Conservation (phyloP, 2,113 vertebrate species). For the Strix uralensis region DNA sequence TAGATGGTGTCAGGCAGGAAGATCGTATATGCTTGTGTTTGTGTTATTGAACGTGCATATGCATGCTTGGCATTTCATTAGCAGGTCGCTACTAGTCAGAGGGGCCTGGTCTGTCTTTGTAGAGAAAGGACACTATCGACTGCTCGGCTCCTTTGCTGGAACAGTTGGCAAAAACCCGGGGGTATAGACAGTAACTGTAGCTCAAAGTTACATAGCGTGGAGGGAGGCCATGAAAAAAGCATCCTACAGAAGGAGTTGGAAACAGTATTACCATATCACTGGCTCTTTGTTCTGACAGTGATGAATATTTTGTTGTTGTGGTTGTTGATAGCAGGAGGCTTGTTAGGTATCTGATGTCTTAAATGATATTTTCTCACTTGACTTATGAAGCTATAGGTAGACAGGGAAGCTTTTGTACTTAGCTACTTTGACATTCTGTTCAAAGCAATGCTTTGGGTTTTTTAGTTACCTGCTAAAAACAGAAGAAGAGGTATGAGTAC, state of each 20-base stretch:
- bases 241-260: neutral
- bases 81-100: neutral
- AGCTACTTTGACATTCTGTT: neutral
- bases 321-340: neutral
- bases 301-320: neutral
- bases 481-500: neutral
- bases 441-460: neutral
- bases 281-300: neutral
- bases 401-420: neutral
- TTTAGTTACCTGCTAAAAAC: neutral
- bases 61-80: neutral
- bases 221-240: neutral
- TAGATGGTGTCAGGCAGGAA: neutral
- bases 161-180: neutral
- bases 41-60: neutral
- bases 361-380: neutral
- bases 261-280: neutral
- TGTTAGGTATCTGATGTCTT: neutral
- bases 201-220: fast-evolving
- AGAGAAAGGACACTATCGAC: neutral
- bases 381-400: neutral
- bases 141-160: neutral
- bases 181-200: neutral
- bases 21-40: neutral
- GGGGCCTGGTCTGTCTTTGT: neutral